Evolutionary conservation across 2,797 vertebrate species (phyloP).

Genomic region (Cephalopachus bancanus): DNA sequence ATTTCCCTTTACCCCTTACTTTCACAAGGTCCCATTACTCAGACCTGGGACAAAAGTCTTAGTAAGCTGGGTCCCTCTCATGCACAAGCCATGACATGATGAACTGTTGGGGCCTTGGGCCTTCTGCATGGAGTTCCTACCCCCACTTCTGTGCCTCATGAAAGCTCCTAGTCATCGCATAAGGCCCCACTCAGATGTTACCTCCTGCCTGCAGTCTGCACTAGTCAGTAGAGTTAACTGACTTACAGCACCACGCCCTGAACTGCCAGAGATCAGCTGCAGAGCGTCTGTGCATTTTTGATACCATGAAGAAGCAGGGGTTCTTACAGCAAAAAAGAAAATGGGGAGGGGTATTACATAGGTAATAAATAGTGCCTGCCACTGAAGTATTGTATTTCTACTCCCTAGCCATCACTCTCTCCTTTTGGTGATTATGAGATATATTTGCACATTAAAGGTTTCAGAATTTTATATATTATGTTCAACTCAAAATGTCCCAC

Average conservation of each 20-base stretch:
- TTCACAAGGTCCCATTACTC: constrained; percentile 70
- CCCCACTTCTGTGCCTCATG: background rate
- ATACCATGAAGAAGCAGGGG: background rate
- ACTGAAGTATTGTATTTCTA: background rate
- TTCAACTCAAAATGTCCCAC: background rate
- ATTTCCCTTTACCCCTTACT: constrained; percentile 36
- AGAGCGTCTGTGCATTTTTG: background rate
- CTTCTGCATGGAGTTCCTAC: background rate
- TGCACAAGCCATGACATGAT: background rate
- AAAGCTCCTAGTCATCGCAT: background rate
- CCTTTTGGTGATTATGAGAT: background rate
- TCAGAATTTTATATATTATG: background rate
- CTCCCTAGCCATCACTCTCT: background rate
- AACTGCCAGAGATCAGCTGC: background rate
- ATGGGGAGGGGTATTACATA: background rate
- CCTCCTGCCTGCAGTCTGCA: no score
- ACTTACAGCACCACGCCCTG: background rate
- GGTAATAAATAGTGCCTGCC: background rate
- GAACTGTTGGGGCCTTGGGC: background rate
- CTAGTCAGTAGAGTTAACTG: background rate
- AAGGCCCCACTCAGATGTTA: background rate
- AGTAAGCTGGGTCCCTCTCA: constrained; percentile 40
- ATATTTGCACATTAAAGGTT: background rate
- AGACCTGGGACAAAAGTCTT: constrained; percentile 59
- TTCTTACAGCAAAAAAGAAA: constrained; percentile 15